phyloP scores from a whole-genome alignment of 2,113 vertebrate genomes.

The Lagopus leucura region DNA sequence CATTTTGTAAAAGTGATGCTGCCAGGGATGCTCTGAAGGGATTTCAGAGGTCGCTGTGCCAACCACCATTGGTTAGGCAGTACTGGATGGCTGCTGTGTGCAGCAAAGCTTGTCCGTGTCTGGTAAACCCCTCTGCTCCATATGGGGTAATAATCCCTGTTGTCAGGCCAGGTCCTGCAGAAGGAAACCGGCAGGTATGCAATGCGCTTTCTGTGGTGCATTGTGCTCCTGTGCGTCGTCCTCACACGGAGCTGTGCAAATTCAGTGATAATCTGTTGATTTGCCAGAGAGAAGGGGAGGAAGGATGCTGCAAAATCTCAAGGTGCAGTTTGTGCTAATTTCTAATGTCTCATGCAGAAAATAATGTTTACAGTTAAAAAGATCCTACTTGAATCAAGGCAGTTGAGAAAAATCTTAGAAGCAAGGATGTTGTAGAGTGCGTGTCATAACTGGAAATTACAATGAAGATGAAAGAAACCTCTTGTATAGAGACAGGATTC shows the following conservation, averaged over 20 bases:
- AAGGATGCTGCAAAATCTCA: not conserved
- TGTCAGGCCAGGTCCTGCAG: not conserved
- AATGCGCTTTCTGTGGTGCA: not conserved
- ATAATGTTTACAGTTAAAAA: not conserved
- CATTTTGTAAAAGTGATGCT: accelerated
- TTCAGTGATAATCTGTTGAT: not conserved
- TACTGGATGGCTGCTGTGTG: accelerated
- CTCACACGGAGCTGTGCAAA: accelerated
- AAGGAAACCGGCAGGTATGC: accelerated
- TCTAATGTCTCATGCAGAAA: not conserved
- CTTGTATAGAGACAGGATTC: not conserved
- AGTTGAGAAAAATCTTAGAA: not conserved
- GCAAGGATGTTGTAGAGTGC: accelerated
- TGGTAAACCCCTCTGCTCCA: accelerated
- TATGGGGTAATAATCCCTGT: accelerated
- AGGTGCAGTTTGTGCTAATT: not conserved
- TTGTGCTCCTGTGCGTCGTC: accelerated
- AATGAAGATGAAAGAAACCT: accelerated
- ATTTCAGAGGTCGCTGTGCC: not conserved
- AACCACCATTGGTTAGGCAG: accelerated
- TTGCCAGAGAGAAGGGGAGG: not conserved
- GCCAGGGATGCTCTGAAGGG: not conserved
- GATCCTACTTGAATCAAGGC: not conserved
- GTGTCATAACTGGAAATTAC: accelerated
- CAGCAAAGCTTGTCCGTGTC: accelerated